Percentiles rank a stretch among this genome's conserved stretches.
phyloP scores from a whole-genome alignment of 1,140 invertebrate species.

The Trichonephila inaurata region DNA sequence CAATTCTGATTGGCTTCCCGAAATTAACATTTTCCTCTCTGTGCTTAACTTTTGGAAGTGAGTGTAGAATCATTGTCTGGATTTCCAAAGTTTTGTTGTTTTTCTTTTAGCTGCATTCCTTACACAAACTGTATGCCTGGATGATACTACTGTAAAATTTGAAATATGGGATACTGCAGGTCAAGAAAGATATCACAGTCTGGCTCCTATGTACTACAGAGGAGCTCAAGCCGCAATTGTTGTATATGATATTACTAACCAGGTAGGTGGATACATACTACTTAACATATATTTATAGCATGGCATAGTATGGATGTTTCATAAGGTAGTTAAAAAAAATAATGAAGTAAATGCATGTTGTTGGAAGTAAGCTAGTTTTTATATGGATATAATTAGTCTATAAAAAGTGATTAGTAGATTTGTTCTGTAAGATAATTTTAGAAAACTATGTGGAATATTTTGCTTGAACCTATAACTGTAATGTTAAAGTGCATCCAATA shows the following conservation, averaged over 20 bases:
- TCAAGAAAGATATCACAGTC: slow-evolving; percentile 98
- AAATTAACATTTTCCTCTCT: too few species aligned
- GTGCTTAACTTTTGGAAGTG: too few species aligned
- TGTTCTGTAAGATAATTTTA: too few species aligned
- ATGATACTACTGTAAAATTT: slow-evolving; percentile 99
- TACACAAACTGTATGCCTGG: slow-evolving; percentile 99
- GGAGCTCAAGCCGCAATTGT: slow-evolving; percentile 95
- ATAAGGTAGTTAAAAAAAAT: not conserved
- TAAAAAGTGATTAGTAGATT: too few species aligned
- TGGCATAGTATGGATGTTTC: too few species aligned
- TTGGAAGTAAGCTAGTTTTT: not conserved
- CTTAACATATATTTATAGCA: not conserved
- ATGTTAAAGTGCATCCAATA: too few species aligned
- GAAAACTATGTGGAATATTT: too few species aligned
- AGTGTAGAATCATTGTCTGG: too few species aligned
- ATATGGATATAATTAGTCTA: too few species aligned
- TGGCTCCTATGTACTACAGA: slow-evolving; percentile 99
- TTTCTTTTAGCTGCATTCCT: slow-evolving; percentile 94
- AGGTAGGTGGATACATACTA: slow-evolving; percentile 83
- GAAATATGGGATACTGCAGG: slow-evolving; percentile 99
- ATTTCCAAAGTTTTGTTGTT: not conserved
- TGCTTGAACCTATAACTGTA: too few species aligned
- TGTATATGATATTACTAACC: slow-evolving; percentile 99
- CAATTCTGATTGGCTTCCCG: too few species aligned
- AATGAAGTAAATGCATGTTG: not conserved